Conservation (phyloP, 1,140 invertebrate genomes). For the Leptoteleia sp. region DNA sequence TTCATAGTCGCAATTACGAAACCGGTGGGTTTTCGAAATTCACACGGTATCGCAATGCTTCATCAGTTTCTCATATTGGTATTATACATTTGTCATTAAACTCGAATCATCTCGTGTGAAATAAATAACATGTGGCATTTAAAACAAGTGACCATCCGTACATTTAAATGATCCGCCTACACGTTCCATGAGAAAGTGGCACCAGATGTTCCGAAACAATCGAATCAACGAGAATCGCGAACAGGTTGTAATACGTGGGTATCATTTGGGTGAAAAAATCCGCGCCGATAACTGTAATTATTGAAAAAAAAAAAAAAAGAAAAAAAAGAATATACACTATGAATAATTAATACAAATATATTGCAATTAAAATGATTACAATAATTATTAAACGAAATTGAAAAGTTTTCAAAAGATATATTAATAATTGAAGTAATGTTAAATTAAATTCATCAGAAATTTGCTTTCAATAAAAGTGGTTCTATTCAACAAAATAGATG, state of each 20-base stretch:
- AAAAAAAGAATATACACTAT: no score
- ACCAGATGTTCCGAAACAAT: slow-evolving; percentile 73
- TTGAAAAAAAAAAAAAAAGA: no score
- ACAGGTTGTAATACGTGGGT: slow-evolving; percentile 74
- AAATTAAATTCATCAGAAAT: no score
- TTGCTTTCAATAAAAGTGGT: no score
- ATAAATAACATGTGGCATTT: slow-evolving; percentile 77
- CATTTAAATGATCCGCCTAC: slow-evolving; percentile 72
- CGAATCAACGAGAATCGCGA: slow-evolving; percentile 71
- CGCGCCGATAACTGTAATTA: slow-evolving; percentile 14
- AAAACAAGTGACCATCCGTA: slow-evolving; percentile 64
- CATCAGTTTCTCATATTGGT: slow-evolving; percentile 48
- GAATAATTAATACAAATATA: no score
- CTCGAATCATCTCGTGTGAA: slow-evolving; percentile 74
- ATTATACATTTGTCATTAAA: slow-evolving; percentile 49
- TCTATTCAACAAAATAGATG: no score
- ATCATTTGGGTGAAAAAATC: slow-evolving; percentile 70
- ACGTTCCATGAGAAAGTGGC: slow-evolving; percentile 79
- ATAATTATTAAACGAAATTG: no score
- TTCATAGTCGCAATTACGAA: slow-evolving; percentile 7
- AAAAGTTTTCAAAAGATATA: no score
- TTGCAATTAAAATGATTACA: no score
- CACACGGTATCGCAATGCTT: slow-evolving; percentile 40
- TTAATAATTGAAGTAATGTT: no score
- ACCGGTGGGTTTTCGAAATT: slow-evolving; percentile 14